Evolutionary conservation across 2,888 invertebrate genomes (phyloP).

Genomic region (Hetaerina titia): DNA sequence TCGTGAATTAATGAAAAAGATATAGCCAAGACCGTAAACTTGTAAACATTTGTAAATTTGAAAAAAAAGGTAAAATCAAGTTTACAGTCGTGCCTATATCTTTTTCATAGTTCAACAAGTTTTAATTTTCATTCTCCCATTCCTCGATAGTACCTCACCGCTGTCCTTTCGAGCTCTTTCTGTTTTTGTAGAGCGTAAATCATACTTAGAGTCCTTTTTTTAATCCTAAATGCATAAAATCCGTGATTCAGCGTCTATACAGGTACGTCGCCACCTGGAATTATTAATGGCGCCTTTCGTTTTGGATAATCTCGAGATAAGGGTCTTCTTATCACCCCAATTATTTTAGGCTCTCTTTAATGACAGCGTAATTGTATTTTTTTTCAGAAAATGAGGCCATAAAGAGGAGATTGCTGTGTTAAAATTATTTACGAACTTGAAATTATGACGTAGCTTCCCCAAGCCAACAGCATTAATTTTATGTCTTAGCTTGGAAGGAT

Average conservation of each 20-base stretch:
- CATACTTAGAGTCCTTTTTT: neutral
- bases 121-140: too few species aligned
- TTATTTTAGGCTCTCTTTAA: neutral
- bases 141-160: neutral
- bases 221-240: neutral
- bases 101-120: too few species aligned
- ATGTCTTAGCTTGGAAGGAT: neutral
- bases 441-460: neutral
- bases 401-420: neutral
- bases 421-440: neutral
- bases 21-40: too few species aligned
- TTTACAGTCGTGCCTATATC: too few species aligned
- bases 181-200: neutral
- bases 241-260: neutral
- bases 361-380: neutral
- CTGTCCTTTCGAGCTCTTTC: neutral
- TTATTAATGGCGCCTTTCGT: neutral
- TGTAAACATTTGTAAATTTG: too few species aligned
- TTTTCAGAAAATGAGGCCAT: neutral
- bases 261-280: neutral
- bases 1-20: too few species aligned
- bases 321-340: neutral
- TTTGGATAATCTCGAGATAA: conserved; percentile 23
- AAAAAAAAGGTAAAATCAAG: too few species aligned
- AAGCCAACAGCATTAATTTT: neutral